Evolutionary conservation across 2,888 invertebrate species (phyloP).

Genomic region (Synanthedon tipuliformis): DNA sequence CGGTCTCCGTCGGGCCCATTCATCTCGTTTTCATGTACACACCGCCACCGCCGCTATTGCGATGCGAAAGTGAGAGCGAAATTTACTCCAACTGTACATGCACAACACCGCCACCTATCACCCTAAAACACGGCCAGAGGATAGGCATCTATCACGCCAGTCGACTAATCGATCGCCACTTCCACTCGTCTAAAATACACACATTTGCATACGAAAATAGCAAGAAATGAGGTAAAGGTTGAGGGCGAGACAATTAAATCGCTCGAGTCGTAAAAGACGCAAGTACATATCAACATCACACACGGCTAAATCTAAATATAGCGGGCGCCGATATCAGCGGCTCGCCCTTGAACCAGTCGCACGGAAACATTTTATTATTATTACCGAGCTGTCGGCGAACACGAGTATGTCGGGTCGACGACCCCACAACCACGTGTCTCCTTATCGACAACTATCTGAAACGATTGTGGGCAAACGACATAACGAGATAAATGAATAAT

Average conservation of each 20-base stretch:
- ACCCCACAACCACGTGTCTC: conserved; percentile 68
- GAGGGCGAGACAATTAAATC: conserved; percentile 32
- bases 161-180: background rate
- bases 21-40: conserved; percentile 68
- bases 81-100: conserved; percentile 55
- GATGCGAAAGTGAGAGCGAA: conserved; percentile 67
- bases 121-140: conserved; percentile 34
- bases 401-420: conserved; percentile 68
- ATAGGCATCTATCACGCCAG: conserved; percentile 33
- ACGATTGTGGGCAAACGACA: conserved; percentile 69
- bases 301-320: conserved; percentile 70
- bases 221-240: background rate
- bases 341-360: conserved; percentile 71
- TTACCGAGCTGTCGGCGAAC: conserved; percentile 69
- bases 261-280: conserved; percentile 25
- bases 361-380: conserved; percentile 72
- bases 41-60: conserved; percentile 42
- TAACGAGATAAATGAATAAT: conserved; percentile 69
- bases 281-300: conserved; percentile 47
- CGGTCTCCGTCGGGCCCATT: conserved; percentile 60
- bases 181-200: background rate
- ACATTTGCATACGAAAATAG: background rate
- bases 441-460: conserved; percentile 72
- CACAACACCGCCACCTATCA: conserved; percentile 35
- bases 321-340: conserved; percentile 69